Base-by-base conservation (phyloP, 2,888 invertebrate genomes). In the Lasioglossum malachurum region DNA sequence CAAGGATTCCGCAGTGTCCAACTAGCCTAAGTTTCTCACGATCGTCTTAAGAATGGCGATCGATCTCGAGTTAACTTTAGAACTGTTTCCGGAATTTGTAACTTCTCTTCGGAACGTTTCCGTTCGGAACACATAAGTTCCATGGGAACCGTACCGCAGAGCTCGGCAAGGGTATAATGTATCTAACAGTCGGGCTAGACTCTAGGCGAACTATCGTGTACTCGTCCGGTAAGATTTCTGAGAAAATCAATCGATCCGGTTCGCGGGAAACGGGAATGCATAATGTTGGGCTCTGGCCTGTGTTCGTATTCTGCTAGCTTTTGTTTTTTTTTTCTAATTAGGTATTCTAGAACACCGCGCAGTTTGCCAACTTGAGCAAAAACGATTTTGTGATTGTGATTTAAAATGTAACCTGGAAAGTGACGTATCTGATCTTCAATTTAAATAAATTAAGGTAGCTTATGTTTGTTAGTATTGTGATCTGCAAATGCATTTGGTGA, bases 201-300 rank as follows among this genome's bases (percentile, higher is more conserved):
- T 69, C 67, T 69, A 38, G 67, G 67, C 19, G 67, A 69, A 69
- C 67, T 69, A 8, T 69, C 31, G 67, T 23, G 35, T 69, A 69
- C 67, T 35, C 23, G 67, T 19, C 67, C 35, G 23, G 27, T 27
- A 71, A 46, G 46, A 69, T 57, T 76, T 83, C 83, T 49, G 67
- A 64, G 83, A 84, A 84, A 64, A 83, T 75, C 71, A 41, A 75
- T 76, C 83, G 83, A 83, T 71, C 75, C 71, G 46, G 46, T 23
- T 38, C 49, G 27, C 38, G 38, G 27, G 16, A 67, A 49, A 35
- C 41, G 53, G 16, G 67, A 41, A 16, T 41, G 27, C 49, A 27
- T 31, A 69, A 38, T 41, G 19, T 23, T 71, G 71, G 16, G 31
- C n/a, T 57, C 57, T 10, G 10, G 57, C 10, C n/a, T 53, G 53